phyloP scores from a whole-genome alignment of 1,140 invertebrate genomes.

The Linepithema humile region DNA sequence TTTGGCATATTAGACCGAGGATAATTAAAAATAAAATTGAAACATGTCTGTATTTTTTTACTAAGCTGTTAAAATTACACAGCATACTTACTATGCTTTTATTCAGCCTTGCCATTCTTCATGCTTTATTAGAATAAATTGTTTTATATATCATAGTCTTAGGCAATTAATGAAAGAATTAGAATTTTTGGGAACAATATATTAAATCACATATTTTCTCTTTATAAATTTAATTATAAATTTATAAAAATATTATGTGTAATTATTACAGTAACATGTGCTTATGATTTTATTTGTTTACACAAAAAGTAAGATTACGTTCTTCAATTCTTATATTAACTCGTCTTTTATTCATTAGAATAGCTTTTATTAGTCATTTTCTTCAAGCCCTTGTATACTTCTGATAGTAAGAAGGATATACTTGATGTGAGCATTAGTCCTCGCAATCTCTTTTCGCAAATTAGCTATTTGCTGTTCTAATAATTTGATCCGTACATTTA shows the following conservation, averaged over 20 bases:
- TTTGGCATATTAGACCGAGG: too few species aligned
- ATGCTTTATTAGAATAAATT: too few species aligned
- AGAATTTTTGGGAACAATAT: neutral
- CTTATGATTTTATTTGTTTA: too few species aligned
- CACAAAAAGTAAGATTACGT: too few species aligned
- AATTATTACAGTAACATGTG: neutral
- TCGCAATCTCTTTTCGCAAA: conserved; percentile 87
- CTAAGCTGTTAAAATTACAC: too few species aligned
- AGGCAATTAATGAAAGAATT: neutral
- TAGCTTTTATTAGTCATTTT: neutral
- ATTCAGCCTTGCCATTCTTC: too few species aligned
- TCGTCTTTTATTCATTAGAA: neutral
- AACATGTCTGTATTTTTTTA: too few species aligned
- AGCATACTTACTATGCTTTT: too few species aligned
- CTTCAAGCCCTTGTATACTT: conserved; percentile 84
- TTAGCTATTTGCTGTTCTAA: conserved; percentile 87
- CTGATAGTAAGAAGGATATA: conserved; percentile 88
- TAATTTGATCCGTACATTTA: conserved; percentile 88
- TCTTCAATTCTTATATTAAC: conserved; percentile 14
- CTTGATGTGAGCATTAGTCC: conserved; percentile 92
- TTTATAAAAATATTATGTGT: neutral
- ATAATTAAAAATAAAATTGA: too few species aligned
- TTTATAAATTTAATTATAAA: conserved; percentile 7
- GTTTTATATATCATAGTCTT: neutral
- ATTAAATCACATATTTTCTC: neutral